Evolutionary conservation across 1,140 invertebrate genomes (phyloP), one percentile per base, ranked within the genome.

Genomic region (Rhysida immarginata): DNA sequence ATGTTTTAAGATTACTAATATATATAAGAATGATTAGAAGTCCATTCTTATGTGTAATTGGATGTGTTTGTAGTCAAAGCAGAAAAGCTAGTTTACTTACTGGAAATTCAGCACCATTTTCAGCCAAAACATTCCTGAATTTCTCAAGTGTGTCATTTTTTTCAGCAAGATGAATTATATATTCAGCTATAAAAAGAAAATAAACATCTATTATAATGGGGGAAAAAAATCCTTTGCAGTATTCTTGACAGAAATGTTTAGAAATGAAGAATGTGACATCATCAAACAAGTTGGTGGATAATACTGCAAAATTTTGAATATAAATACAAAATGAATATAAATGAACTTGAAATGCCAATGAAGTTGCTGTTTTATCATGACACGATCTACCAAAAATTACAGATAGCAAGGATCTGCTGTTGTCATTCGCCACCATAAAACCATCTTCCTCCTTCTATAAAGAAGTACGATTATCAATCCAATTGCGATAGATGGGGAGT

Each of bases 61-160:
- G 23, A 48, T 20, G 45, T n/a, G 16, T 48, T 48, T 20, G 23
- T 11, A n/a, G n/a, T n/a, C n/a, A n/a, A 24, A 2, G 1, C 45
- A n/a, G 21, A 23, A 46, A 29, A 44, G 14, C 13, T 44, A 53
- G 13, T 27, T 57, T 46, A 67, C 71, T 71, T 67, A 78, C 76
- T 0, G 86, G 85, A 69, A 92, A 91, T 69, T 95, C 90, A 1
- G 91, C 91, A 56, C 88, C 93, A 85, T 93, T 95, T 73, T 95
- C 83, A 1, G 80, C 61, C 3, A 98, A 71, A 0, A 81, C 84
- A 68, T 83, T 84, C 64, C 93, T 94, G 66, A 97, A 97, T 2
- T 73, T 72, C 13, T 93, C 87, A 71, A 92, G 86, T 2, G 80
- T 84, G 41, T 79, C 77, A 72, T 93, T 86, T 69, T 91, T 84